These are phyloP conservation scores for Trematocara zebra DNA, from an alignment of 2,113 vertebrate genomes.

Conservation along the genomic window DNA sequence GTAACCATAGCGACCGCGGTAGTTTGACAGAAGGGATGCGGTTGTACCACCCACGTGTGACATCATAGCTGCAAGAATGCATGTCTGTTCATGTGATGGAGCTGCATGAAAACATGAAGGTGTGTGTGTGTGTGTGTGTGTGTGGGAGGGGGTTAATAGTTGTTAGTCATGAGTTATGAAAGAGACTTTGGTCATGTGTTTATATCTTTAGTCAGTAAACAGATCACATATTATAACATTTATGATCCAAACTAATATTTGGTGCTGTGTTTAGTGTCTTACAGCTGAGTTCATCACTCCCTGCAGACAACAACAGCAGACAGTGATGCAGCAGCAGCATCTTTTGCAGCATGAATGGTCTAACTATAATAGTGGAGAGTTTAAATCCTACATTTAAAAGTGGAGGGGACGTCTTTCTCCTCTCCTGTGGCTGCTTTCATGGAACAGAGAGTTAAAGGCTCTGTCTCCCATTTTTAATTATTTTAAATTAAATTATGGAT, in stretches of 20 bases:
- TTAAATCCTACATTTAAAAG: background rate
- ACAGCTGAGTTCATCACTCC: background rate
- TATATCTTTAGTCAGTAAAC: background rate
- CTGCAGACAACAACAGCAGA: background rate
- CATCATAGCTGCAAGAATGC: conserved; percentile 6
- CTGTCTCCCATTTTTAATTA: background rate
- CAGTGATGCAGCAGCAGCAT: background rate
- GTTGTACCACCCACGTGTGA: conserved; percentile 14
- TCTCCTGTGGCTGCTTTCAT: background rate
- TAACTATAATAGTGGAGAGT: background rate
- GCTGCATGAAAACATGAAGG: background rate
- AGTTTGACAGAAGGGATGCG: background rate
- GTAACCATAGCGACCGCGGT: background rate
- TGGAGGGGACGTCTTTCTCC: background rate
- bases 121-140: background rate
- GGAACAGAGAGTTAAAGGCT: background rate
- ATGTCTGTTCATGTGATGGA: conserved; percentile 10
- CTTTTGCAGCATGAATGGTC: background rate
- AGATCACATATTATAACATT: accelerated
- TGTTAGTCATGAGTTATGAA: background rate
- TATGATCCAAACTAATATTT: background rate
- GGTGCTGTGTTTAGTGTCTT: background rate
- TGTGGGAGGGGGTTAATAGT: background rate
- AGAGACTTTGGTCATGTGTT: background rate
- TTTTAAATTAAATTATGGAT: background rate